Percentiles rank a stretch among this genome's conserved stretches.
phyloP scores from a whole-genome alignment of 2,797 vertebrate species.

The Esox lucius region DNA sequence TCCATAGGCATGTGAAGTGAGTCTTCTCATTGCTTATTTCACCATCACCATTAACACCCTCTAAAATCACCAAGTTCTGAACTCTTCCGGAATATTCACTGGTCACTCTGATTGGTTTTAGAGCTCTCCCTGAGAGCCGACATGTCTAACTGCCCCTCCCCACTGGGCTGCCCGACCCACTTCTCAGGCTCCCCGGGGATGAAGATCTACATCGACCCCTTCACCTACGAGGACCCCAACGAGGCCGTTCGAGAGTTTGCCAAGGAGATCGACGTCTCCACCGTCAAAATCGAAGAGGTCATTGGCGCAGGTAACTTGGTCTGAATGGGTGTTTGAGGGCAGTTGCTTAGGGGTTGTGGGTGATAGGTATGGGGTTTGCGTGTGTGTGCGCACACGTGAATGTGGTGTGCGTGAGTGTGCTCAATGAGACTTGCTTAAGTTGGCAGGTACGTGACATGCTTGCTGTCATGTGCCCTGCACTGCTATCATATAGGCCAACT shows the following conservation, averaged over 20 bases:
- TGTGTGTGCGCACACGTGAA: neutral
- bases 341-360: neutral
- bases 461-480: slow-evolving; percentile 40
- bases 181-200: slow-evolving; percentile 94
- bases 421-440: neutral
- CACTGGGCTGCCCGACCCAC: slow-evolving; percentile 82
- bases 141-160: slow-evolving; percentile 83
- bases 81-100: slow-evolving; percentile 54
- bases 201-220: slow-evolving; percentile 99
- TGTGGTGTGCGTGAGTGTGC: neutral
- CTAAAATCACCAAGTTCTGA: slow-evolving; percentile 13
- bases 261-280: slow-evolving; percentile 98
- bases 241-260: slow-evolving; percentile 97
- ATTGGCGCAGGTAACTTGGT: slow-evolving; percentile 91
- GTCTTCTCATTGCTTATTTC: neutral
- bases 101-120: slow-evolving; percentile 72
- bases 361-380: neutral
- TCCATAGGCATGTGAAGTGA: neutral
- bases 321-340: neutral
- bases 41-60: neutral
- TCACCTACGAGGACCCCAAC: slow-evolving; percentile 98
- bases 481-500: slow-evolving; percentile 59
- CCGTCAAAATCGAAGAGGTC: slow-evolving; percentile 99
- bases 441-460: slow-evolving; percentile 26
- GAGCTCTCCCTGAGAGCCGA: slow-evolving; percentile 81